These are phyloP conservation scores for Nannobrachium achirus DNA, from an alignment of 2,113 vertebrate genomes.

Conservation along the genomic window DNA sequence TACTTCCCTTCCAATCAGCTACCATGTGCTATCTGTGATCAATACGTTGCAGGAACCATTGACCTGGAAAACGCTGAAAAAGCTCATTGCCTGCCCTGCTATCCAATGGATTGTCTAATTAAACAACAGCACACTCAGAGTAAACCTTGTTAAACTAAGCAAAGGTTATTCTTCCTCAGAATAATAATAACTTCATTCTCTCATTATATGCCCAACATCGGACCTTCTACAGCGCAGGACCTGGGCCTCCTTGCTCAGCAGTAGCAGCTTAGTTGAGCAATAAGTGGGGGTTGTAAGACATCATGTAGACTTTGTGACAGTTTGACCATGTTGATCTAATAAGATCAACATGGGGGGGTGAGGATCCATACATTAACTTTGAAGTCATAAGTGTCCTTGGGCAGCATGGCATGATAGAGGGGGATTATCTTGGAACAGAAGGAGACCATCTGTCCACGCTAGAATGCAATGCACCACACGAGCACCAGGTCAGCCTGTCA, in stretches of 20 bases:
- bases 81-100: slow-evolving; percentile 52
- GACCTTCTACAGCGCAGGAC: slow-evolving; percentile 20
- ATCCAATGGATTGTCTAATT: slow-evolving; percentile 74
- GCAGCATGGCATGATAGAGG: slow-evolving; percentile 47
- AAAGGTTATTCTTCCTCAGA: slow-evolving; percentile 39
- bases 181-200: slow-evolving; percentile 33
- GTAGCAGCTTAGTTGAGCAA: not conserved
- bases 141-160: slow-evolving; percentile 41
- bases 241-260: slow-evolving; percentile 3
- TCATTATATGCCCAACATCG: slow-evolving; percentile 50
- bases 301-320: not conserved
- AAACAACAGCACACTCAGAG: slow-evolving; percentile 45
- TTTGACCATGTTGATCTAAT: slow-evolving; percentile 5
- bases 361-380: not conserved
- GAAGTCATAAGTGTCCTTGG: slow-evolving; percentile 27
- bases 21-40: slow-evolving; percentile 66
- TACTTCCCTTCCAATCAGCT: slow-evolving; percentile 34
- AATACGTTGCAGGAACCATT: slow-evolving; percentile 61
- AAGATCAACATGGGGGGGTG: not conserved
- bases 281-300: slow-evolving; percentile 8
- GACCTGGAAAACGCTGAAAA: slow-evolving; percentile 76
- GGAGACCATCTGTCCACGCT: slow-evolving; percentile 69
- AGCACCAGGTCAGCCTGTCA: slow-evolving; percentile 59
- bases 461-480: slow-evolving; percentile 65
- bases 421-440: slow-evolving; percentile 58